Evolutionary conservation across 1,140 invertebrate species (phyloP).

Genomic region (Popillia japonica): DNA sequence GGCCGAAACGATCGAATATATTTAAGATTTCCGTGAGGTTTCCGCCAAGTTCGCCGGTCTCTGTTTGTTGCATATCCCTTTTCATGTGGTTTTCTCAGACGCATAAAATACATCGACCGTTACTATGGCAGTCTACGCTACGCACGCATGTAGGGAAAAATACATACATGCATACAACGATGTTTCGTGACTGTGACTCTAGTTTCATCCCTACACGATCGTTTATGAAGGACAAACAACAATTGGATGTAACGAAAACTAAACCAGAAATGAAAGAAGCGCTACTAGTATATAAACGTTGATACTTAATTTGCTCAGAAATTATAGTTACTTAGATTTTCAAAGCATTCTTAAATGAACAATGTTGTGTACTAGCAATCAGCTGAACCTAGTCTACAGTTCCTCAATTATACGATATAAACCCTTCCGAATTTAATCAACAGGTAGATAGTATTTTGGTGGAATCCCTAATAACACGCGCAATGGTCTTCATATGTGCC

Average conservation of each 20-base stretch:
- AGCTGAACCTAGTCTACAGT: no score
- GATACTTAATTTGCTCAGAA: no score
- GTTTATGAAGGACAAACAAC: constrained; percentile 6
- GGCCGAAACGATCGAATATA: neutral
- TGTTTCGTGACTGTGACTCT: neutral
- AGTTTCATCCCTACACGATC: neutral
- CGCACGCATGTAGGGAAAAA: neutral
- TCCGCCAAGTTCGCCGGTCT: neutral
- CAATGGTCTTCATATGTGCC: no score
- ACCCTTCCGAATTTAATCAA: no score
- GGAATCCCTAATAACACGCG: no score
- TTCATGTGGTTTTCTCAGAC: neutral
- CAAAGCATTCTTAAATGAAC: neutral
- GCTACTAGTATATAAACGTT: no score
- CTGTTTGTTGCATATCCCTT: constrained; percentile 1
- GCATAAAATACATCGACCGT: constrained; percentile 5
- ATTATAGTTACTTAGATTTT: no score
- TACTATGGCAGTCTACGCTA: neutral
- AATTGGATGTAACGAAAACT: neutral
- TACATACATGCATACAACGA: neutral
- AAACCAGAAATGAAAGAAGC: neutral
- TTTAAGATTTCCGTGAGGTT: constrained; percentile 14
- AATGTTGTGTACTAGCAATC: no score
- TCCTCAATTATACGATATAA: no score
- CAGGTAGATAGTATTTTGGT: no score